Evolutionary conservation across 2,888 invertebrate genomes (phyloP).

Genomic region (Kuschelorhynchus macadamiae): DNA sequence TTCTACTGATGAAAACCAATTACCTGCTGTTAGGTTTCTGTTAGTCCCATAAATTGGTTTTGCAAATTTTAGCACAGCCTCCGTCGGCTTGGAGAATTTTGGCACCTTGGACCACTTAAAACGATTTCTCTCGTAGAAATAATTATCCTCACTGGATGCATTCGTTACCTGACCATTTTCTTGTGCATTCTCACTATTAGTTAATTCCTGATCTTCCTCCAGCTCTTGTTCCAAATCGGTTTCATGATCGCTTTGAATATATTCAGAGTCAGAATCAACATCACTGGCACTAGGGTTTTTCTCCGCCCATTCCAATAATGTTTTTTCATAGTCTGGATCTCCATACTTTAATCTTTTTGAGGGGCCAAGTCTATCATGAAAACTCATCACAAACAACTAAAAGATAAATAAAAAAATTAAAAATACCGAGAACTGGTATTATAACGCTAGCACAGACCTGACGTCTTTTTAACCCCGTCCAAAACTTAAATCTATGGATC

Average conservation of each 20-base stretch:
- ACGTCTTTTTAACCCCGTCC: constrained; percentile 6
- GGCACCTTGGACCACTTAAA: background rate
- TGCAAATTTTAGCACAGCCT: constrained; percentile 43
- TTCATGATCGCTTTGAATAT: constrained; percentile 12
- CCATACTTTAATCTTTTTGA: constrained; percentile 16
- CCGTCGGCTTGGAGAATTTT: constrained; percentile 22
- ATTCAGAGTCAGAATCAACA: background rate
- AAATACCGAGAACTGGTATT: background rate
- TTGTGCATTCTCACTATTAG: background rate
- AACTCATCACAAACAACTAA: constrained; percentile 4
- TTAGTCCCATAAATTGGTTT: constrained; percentile 50
- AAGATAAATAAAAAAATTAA: constrained; percentile 6
- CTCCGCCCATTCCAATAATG: constrained; percentile 8
- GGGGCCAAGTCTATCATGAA: background rate
- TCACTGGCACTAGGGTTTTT: constrained; percentile 7
- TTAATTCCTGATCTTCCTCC: constrained; percentile 6
- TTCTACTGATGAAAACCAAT: constrained; percentile 53
- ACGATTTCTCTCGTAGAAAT: constrained; percentile 6
- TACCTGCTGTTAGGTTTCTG: constrained; percentile 53
- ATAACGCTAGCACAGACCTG: constrained; percentile 3
- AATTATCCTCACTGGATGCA: background rate
- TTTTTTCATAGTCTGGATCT: constrained; percentile 5
- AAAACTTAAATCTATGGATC: no score
- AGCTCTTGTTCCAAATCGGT: constrained; percentile 3
- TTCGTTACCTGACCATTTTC: background rate